Percentiles rank a stretch among this genome's conserved stretches.
Evolutionary conservation across 2,888 invertebrate species (phyloP).

Genomic region (Lepeophtheirus nordmannii): DNA sequence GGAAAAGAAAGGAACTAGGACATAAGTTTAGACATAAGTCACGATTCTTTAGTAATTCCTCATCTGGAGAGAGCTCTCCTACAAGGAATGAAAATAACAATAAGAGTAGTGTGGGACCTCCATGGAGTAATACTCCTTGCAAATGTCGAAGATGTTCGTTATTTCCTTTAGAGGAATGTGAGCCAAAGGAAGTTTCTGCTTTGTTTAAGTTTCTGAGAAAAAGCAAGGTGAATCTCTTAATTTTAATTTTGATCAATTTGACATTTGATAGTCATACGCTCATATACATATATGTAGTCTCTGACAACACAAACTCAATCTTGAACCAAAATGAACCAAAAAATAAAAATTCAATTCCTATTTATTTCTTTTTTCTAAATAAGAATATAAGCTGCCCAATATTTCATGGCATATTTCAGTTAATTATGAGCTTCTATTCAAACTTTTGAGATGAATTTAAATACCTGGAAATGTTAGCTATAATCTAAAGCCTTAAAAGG

Average conservation of each 20-base stretch:
- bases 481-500: too few relatives aligned
- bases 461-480: too few relatives aligned
- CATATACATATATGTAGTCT: too few relatives aligned
- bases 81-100: background rate
- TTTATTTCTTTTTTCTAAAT: too few relatives aligned
- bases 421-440: too few relatives aligned
- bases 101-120: background rate
- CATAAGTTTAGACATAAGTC: background rate
- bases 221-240: conserved; percentile 18
- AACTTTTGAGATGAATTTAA: too few relatives aligned
- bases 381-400: too few relatives aligned
- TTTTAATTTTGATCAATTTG: background rate
- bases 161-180: conserved; percentile 21
- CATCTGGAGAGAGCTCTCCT: background rate
- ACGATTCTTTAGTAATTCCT: background rate
- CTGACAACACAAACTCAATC: too few relatives aligned
- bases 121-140: conserved; percentile 3
- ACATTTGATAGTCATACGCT: background rate
- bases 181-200: conserved; percentile 23
- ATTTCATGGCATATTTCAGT: too few relatives aligned
- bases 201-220: conserved; percentile 24
- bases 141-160: conserved; percentile 23
- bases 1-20: background rate
- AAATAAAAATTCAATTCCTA: too few relatives aligned
- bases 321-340: too few relatives aligned